Conservation (phyloP, 2,113 vertebrate genomes). For the Lanius collurio region DNA sequence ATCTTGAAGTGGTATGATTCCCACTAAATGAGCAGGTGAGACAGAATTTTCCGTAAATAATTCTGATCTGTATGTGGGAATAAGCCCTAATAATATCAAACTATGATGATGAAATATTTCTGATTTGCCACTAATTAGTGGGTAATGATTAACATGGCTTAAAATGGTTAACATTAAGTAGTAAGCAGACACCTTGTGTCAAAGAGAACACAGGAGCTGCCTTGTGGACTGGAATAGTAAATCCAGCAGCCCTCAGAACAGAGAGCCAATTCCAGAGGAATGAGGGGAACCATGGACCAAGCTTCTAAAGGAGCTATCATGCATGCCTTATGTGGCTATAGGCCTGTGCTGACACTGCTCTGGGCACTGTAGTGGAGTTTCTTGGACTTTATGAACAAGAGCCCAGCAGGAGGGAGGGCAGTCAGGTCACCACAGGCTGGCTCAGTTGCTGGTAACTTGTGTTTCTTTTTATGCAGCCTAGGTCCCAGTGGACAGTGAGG, state of each 20-base stretch:
- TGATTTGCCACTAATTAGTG: background rate
- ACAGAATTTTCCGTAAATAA: background rate
- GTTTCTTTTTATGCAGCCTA: background rate
- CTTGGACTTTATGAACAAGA: background rate
- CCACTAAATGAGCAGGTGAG: background rate
- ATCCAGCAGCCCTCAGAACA: background rate
- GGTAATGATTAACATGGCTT: background rate
- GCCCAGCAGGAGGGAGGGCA: background rate
- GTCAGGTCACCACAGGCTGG: too few relatives aligned
- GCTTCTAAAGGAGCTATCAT: background rate
- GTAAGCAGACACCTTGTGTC: background rate
- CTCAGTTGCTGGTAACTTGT: background rate
- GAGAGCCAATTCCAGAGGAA: background rate
- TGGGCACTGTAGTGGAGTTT: background rate
- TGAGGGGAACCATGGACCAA: background rate
- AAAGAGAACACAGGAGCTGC: background rate
- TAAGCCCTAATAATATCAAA: background rate
- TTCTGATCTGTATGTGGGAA: background rate
- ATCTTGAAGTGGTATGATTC: background rate
- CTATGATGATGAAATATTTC: background rate
- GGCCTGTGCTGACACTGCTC: background rate
- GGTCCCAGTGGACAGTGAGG: background rate
- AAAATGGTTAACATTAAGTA: background rate
- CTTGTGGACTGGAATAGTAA: background rate
- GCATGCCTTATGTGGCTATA: rapidly evolving